phyloP scores from a whole-genome alignment of 2,113 vertebrate genomes.

The Lasiurus cinereus region DNA sequence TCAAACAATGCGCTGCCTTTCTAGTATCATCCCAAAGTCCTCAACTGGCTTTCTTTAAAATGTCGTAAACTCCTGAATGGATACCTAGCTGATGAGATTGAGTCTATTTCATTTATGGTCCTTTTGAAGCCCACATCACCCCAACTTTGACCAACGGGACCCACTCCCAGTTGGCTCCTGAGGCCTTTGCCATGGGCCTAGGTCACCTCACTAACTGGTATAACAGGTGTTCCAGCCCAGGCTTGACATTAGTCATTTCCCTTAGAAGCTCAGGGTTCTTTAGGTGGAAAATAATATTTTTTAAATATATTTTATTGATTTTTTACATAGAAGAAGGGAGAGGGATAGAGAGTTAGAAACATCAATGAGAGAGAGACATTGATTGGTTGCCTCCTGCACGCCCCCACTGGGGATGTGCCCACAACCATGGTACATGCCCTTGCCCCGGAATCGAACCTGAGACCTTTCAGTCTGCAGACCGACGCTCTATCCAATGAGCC shows the following conservation, averaged over 20 bases:
- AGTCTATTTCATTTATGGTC: slow-evolving; percentile 2
- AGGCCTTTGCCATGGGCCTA: neutral
- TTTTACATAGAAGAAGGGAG: no score
- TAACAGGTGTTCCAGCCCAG: neutral
- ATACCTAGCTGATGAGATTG: neutral
- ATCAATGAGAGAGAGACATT: no score
- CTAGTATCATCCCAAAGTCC: neutral
- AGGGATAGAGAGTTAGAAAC: no score
- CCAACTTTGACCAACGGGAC: neutral
- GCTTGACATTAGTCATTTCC: slow-evolving; percentile 27
- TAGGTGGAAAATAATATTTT: slow-evolving; percentile 29
- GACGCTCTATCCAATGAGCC: no score
- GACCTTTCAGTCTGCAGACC: no score
- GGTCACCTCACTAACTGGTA: neutral
- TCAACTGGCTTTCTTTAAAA: slow-evolving; percentile 39
- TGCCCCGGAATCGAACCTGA: no score
- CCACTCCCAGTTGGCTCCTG: neutral
- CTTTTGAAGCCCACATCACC: neutral
- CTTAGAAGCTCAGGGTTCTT: neutral
- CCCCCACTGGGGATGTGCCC: no score
- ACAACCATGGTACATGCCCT: no score
- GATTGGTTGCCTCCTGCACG: no score
- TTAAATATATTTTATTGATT: neutral
- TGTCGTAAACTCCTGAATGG: neutral
- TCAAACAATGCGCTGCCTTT: slow-evolving; percentile 5